Evolutionary conservation across 2,113 vertebrate species (phyloP), one percentile per base, ranked within the genome.

Genomic region (Oryzias celebensis): DNA sequence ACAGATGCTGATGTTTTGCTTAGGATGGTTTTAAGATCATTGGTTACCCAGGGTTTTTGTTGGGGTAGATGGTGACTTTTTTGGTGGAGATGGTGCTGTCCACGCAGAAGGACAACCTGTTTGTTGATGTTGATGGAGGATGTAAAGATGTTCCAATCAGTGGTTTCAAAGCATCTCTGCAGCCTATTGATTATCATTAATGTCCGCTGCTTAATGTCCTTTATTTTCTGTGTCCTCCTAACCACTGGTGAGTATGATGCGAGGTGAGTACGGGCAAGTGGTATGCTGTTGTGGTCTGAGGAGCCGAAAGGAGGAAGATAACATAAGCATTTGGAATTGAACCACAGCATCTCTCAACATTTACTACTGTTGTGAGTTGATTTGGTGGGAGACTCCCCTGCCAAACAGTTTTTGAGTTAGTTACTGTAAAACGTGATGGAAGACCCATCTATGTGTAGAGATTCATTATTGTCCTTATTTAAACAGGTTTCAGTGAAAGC

Each of bases 81-180:
- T 49, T 59, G 0, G 17, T 16, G 0, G 55, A 55, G 4, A 66
- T 54, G 10, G 36, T 65, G 3, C 10, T 59, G 6, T 60, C 56
- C 7, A 66, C 23, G 44, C 51, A 55, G 51, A 73, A 55, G 3
- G 31, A 31, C 62, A 3, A 45, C 51, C 14, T 66, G 62, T 10
- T 51, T 4, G 5, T 45, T 22, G 7, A 55, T 20, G 22, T 65
- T 45, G 2, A 2, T 15, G 18, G 62, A 73, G 1, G 28, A 1
- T 7, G 22, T 0, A 1, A 44, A 0, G 3, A 66, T 44, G 41
- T 15, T 13, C 50, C 62, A 61, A n/a, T 66, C 45, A 1, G 36
- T 56, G 22, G 62, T 1, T 4, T 60, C 56, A 28, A 62, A 50
- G 5, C 58, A 60, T 24, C 52, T n/a, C 13, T 54, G 52, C 7